A percentile compares a stretch with the other conserved stretches of the same genome.
phyloP scores from a whole-genome alignment of 2,888 invertebrate genomes.

The Troides oblongomaculatus region DNA sequence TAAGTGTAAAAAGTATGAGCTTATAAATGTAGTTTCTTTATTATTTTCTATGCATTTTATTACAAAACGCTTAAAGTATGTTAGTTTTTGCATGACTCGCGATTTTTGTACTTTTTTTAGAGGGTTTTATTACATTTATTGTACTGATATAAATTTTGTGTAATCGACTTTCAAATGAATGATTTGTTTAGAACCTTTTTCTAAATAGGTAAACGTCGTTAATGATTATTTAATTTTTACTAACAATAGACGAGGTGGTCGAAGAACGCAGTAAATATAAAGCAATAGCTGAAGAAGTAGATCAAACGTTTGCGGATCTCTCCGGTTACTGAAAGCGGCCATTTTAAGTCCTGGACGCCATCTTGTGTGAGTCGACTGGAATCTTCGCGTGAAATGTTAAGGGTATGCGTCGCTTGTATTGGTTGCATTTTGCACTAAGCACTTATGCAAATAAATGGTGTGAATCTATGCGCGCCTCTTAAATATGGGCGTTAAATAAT shows the following conservation, averaged over 20 bases:
- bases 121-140: too few species aligned
- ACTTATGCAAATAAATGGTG: constrained; percentile 20
- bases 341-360: constrained; percentile 40
- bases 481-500: constrained; percentile 8
- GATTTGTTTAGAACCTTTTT: too few species aligned
- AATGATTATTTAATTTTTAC: constrained; percentile 42
- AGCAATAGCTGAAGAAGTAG: constrained; percentile 98
- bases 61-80: too few species aligned
- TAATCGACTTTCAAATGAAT: too few species aligned
- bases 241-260: constrained; percentile 89
- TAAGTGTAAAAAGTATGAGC: too few species aligned
- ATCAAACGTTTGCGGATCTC: constrained; percentile 96
- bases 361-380: constrained; percentile 38
- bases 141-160: too few species aligned
- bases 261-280: constrained; percentile 98
- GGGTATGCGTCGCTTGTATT: constrained; percentile 32
- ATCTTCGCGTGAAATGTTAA: constrained; percentile 16
- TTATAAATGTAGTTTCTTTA: too few species aligned
- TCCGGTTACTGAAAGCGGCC: constrained; percentile 84
- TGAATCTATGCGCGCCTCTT: constrained; percentile 11
- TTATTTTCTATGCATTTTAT: too few species aligned
- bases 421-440: constrained; percentile 36
- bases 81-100: too few species aligned
- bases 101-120: too few species aligned
- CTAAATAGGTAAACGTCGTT: too few species aligned